A percentile compares a stretch with the other conserved stretches of the same genome.
Evolutionary conservation across 1,140 invertebrate species (phyloP).

Genomic region (Nylanderia fulva): DNA sequence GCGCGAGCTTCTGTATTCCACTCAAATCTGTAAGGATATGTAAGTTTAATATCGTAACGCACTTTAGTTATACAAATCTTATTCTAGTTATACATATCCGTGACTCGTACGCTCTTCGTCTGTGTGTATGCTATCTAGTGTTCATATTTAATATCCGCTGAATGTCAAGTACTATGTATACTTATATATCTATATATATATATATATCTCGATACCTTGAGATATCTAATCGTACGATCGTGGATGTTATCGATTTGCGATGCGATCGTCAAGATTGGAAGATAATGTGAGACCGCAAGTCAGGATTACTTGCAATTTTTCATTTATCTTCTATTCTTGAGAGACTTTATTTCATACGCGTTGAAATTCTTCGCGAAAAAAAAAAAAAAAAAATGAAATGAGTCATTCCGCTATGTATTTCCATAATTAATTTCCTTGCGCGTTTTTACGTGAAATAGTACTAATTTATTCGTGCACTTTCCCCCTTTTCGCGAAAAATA

Average conservation of each 20-base stretch:
- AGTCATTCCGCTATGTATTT: not conserved
- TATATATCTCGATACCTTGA: not conserved
- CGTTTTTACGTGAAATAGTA: constrained; percentile 9
- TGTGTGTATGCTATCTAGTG: not conserved
- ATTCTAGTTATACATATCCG: constrained; percentile 46
- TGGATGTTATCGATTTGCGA: not conserved
- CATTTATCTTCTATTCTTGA: not conserved
- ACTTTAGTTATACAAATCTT: constrained; percentile 30
- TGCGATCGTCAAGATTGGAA: not conserved
- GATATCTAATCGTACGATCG: constrained; percentile 17
- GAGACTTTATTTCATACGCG: not conserved
- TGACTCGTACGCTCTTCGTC: constrained; percentile 10
- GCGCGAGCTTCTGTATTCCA: constrained; percentile 19
- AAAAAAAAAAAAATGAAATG: not conserved
- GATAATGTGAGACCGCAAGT: not conserved
- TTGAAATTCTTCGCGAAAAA: not conserved
- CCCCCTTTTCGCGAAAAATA: too few species aligned
- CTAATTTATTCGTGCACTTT: not conserved
- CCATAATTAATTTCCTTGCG: not conserved
- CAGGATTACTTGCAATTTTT: constrained; percentile 36
- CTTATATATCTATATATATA: not conserved
- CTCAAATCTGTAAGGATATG: constrained; percentile 1
- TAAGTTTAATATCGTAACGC: constrained; percentile 27
- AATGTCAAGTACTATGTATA: not conserved
- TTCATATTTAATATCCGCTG: constrained; percentile 4